Conservation (phyloP, 1,140 invertebrate genomes). For the Temnothorax nylanderi region DNA sequence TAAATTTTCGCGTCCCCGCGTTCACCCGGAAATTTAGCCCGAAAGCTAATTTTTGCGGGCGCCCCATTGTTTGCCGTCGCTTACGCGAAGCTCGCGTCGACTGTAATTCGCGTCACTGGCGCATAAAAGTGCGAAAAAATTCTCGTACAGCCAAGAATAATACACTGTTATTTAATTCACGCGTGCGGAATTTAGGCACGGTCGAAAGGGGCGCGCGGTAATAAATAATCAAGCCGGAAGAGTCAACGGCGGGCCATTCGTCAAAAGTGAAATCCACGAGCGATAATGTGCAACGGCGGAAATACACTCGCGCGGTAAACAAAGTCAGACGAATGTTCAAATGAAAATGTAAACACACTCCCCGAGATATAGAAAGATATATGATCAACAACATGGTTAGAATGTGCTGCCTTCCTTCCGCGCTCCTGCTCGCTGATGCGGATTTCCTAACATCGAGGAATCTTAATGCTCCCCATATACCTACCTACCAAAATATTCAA, state of each 20-base stretch:
- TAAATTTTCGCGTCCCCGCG: constrained; percentile 15
- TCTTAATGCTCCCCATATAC: constrained; percentile 21
- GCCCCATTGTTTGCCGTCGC: constrained; percentile 28
- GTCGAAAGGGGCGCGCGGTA: neutral
- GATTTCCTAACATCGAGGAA: constrained; percentile 32
- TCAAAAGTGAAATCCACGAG: constrained; percentile 19
- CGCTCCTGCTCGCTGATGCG: constrained; percentile 4
- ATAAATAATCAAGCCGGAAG: constrained; percentile 53
- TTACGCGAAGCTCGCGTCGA: neutral
- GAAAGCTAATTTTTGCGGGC: constrained; percentile 29
- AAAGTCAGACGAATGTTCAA: constrained; percentile 28
- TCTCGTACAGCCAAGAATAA: constrained; percentile 21
- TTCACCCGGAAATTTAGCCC: constrained; percentile 25
- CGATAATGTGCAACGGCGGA: constrained; percentile 37
- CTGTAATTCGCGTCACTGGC: constrained; percentile 9
- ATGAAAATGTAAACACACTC: constrained; percentile 35
- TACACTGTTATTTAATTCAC: constrained; percentile 8
- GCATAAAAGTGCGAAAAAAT: neutral
- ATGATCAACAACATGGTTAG: constrained; percentile 36
- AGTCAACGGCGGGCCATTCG: constrained; percentile 28
- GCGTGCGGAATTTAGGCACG: neutral
- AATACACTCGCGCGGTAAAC: constrained; percentile 30
- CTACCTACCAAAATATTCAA: neutral
- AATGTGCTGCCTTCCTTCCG: constrained; percentile 28
- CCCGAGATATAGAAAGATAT: constrained; percentile 18